Conservation (phyloP, 2,113 vertebrate species). For the Crotalus viridis region DNA sequence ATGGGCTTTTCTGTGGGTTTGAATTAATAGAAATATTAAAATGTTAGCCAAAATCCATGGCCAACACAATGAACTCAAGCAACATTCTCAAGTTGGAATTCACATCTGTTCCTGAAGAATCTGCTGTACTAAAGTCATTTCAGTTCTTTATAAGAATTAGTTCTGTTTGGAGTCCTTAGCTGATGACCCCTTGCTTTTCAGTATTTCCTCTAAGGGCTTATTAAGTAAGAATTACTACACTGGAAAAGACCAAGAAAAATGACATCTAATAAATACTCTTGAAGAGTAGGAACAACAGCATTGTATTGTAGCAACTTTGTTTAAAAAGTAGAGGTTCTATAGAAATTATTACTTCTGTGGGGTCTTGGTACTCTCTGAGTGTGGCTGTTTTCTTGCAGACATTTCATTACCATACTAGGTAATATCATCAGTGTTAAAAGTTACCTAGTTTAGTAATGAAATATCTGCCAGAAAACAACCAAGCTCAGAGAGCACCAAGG, state of each 20-base stretch:
- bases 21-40: not conserved
- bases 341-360: not conserved
- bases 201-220: slow-evolving; percentile 9
- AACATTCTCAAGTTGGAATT: slow-evolving; percentile 17
- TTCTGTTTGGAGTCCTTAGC: not conserved
- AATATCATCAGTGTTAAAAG: not conserved
- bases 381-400: not conserved
- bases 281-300: not conserved
- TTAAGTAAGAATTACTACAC: not conserved
- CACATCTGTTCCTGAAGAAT: not conserved
- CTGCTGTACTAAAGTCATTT: not conserved
- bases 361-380: not conserved
- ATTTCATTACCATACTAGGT: not conserved
- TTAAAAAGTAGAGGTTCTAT: not conserved
- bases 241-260: slow-evolving; percentile 2
- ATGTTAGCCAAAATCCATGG: slow-evolving; percentile 21
- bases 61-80: not conserved
- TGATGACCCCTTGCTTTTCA: not conserved
- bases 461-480: not conserved
- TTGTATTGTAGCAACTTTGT: not conserved
- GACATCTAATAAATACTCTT: not conserved
- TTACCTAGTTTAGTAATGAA: not conserved
- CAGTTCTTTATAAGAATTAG: not conserved
- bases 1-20: not conserved
- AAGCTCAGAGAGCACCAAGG: too few species aligned